These are phyloP conservation scores for Microplitis mediator DNA, from an alignment of 1,140 invertebrate genomes.

Conservation along the genomic window DNA sequence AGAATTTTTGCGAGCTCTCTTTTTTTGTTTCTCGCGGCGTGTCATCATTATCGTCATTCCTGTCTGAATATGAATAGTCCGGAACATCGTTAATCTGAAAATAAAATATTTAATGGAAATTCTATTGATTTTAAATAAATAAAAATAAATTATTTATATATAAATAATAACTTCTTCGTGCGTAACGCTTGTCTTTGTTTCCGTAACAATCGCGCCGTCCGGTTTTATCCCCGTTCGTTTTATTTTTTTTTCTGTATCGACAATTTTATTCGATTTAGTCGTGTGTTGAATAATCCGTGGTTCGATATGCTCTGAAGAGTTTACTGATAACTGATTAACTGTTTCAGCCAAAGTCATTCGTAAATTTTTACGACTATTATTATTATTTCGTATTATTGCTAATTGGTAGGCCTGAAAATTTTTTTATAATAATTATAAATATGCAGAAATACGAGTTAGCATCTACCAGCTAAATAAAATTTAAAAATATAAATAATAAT, in stretches of 20 bases:
- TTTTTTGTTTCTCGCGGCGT: constrained; percentile 59
- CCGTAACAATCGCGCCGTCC: constrained; percentile 84
- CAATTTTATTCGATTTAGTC: constrained; percentile 75
- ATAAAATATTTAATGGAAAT: not conserved
- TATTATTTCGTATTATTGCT: constrained; percentile 65
- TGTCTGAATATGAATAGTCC: constrained; percentile 69
- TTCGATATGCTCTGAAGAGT: constrained; percentile 59
- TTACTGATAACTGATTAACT: constrained; percentile 65
- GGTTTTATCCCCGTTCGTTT: constrained; percentile 70
- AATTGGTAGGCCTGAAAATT: constrained; percentile 70
- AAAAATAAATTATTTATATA: not conserved
- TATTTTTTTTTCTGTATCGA: constrained; percentile 82
- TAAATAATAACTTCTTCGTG: constrained; percentile 71
- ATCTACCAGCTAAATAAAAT: not conserved
- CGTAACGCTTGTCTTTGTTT: constrained; percentile 78
- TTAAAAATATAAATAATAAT: constrained; percentile 1
- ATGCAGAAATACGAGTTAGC: not conserved
- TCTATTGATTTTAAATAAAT: not conserved
- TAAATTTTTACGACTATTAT: constrained; percentile 71
- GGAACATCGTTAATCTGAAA: constrained; percentile 69
- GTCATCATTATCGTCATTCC: constrained; percentile 60
- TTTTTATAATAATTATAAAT: constrained; percentile 1
- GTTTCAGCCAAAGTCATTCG: constrained; percentile 70
- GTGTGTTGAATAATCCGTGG: constrained; percentile 78
- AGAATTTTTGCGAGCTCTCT: constrained; percentile 64